Evolutionary conservation across 1,140 invertebrate species (phyloP).

Genomic region (Yoshiicerus persimilis): DNA sequence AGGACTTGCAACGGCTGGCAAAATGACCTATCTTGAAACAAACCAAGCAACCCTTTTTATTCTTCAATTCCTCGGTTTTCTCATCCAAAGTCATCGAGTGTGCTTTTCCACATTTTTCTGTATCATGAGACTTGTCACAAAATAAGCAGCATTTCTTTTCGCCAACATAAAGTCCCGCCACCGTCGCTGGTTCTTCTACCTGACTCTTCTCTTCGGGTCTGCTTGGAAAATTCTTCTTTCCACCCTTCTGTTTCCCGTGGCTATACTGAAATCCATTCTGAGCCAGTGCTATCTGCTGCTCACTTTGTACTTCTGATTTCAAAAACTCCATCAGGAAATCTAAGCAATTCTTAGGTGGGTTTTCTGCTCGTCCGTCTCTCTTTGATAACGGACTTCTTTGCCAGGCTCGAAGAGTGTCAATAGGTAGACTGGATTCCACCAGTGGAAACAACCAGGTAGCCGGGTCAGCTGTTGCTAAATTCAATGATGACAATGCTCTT

Average conservation of each 20-base stretch:
- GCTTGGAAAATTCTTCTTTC: not conserved
- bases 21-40: not conserved
- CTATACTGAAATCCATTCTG: not conserved
- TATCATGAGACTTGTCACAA: conserved; percentile 18
- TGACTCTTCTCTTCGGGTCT: not conserved
- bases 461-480: too few relatives aligned
- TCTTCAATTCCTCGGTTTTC: not conserved
- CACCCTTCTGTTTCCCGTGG: not conserved
- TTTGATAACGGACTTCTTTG: conserved; percentile 22
- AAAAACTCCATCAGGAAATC: conserved; percentile 49
- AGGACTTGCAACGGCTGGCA: not conserved
- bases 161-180: not conserved
- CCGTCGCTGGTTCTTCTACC: not conserved
- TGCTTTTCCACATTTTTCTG: not conserved
- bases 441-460: not conserved
- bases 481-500: too few relatives aligned
- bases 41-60: not conserved
- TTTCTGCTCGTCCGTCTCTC: not conserved
- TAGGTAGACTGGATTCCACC: conserved; percentile 50
- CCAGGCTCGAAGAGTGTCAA: conserved; percentile 50
- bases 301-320: conserved; percentile 47
- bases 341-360: not conserved
- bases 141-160: not conserved
- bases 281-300: conserved; percentile 49
- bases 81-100: not conserved